Evolutionary conservation across 2,888 invertebrate genomes (phyloP).

Genomic region (Caenorhabditis imperialis): DNA sequence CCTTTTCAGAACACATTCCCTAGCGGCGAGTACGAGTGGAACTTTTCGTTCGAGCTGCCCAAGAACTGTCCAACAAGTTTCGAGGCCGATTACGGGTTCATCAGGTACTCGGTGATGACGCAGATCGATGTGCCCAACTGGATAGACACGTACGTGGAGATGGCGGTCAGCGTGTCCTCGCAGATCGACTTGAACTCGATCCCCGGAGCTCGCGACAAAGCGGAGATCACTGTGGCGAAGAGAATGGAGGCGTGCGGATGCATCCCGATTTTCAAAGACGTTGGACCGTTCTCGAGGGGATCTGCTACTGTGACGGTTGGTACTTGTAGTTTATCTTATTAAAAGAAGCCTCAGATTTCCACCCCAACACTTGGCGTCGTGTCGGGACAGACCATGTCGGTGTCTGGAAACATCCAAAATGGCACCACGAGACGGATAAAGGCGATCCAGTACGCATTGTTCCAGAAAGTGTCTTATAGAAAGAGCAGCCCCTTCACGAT

Average conservation of each 20-base stretch:
- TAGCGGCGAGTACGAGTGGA: conserved; percentile 49
- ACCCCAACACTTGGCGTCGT: conserved; percentile 37
- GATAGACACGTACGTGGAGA: neutral
- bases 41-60: conserved; percentile 48
- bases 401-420: neutral
- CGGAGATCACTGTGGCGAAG: neutral
- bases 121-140: conserved; percentile 37
- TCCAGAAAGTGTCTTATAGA: too few relatives aligned
- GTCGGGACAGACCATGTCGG: conserved; percentile 2
- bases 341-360: conserved; percentile 4
- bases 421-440: neutral
- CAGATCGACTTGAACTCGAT: conserved; percentile 23
- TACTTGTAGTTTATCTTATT: neutral
- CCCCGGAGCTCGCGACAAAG: conserved; percentile 2
- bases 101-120: conserved; percentile 32
- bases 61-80: conserved; percentile 42
- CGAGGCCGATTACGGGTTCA: conserved; percentile 32
- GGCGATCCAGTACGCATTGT: too few relatives aligned
- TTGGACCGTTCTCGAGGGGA: conserved; percentile 12
- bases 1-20: conserved; percentile 35
- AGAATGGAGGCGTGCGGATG: neutral
- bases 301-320: conserved; percentile 17
- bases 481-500: too few relatives aligned
- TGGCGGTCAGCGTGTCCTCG: conserved; percentile 34
- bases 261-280: neutral